A percentile compares a stretch with the other conserved stretches of the same genome.
Evolutionary conservation across 2,113 vertebrate genomes (phyloP).

Genomic region (Capreolus pygargus): DNA sequence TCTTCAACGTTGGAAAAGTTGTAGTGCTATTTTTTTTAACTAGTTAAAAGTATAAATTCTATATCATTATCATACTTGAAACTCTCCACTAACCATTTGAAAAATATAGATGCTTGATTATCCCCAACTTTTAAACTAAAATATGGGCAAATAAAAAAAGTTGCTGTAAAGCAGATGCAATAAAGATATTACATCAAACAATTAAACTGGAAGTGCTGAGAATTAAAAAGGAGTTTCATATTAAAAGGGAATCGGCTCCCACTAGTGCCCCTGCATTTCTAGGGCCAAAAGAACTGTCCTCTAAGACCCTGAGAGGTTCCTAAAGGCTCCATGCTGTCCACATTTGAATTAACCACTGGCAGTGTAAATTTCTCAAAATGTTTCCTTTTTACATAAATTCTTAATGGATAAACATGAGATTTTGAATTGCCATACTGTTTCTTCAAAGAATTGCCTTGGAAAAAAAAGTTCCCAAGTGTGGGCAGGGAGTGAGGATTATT

Average conservation of each 20-base stretch:
- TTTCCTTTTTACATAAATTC: neutral
- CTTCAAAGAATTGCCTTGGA: neutral
- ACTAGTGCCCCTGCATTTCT: neutral
- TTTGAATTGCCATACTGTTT: neutral
- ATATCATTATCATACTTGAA: neutral
- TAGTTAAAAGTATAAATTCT: neutral
- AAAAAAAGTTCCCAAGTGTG: neutral
- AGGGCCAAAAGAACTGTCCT: neutral
- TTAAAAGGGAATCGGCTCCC: neutral
- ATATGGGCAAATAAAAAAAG: conserved; percentile 23
- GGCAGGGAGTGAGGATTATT: neutral
- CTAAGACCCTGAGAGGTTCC: neutral
- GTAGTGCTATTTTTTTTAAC: neutral
- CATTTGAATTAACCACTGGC: neutral
- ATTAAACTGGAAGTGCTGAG: neutral
- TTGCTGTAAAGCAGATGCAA: neutral
- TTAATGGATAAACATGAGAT: neutral
- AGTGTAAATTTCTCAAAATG: neutral
- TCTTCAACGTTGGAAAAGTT: neutral
- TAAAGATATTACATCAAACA: conserved; percentile 1
- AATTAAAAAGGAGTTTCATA: neutral
- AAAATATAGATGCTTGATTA: neutral
- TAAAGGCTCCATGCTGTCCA: neutral
- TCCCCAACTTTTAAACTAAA: conserved; percentile 8
- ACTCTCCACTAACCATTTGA: neutral